phyloP scores from a whole-genome alignment of 2,888 invertebrate species.

The Tenthredo notha region DNA sequence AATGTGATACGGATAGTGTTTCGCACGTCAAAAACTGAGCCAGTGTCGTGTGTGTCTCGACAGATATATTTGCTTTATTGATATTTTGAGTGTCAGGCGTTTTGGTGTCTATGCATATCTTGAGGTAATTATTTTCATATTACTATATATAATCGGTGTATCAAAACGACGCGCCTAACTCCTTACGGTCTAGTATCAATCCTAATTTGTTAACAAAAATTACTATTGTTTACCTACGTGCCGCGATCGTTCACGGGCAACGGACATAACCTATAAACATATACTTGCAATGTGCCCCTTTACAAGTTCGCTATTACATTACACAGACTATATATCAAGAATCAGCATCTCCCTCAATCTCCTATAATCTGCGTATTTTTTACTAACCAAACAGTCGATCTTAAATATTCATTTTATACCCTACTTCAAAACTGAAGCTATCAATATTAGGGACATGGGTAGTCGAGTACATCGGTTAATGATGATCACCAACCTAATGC shows the following conservation, averaged over 20 bases:
- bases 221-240: slow-evolving; percentile 59
- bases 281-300: slow-evolving; percentile 39
- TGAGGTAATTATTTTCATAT: slow-evolving; percentile 67
- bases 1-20: slow-evolving; percentile 56
- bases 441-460: neutral
- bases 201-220: slow-evolving; percentile 20
- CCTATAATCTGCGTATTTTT: too few relatives aligned
- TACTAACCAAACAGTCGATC: neutral
- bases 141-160: slow-evolving; percentile 1
- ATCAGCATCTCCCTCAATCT: neutral
- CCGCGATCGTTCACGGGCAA: slow-evolving; percentile 56
- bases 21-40: slow-evolving; percentile 63
- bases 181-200: neutral
- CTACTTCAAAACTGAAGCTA: neutral
- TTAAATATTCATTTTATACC: neutral
- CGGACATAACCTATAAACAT: slow-evolving; percentile 59
- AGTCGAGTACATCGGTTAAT: neutral
- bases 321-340: neutral
- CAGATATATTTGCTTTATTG: slow-evolving; percentile 74
- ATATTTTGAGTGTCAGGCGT: slow-evolving; percentile 74
- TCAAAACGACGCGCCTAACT: slow-evolving; percentile 7
- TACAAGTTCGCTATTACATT: slow-evolving; percentile 27
- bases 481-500: neutral
- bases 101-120: slow-evolving; percentile 76
- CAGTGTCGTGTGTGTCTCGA: slow-evolving; percentile 65